Evolutionary conservation across 2,888 invertebrate genomes (phyloP), one percentile per base, ranked within the genome.

Genomic region (Malthinus seriepunctatus): DNA sequence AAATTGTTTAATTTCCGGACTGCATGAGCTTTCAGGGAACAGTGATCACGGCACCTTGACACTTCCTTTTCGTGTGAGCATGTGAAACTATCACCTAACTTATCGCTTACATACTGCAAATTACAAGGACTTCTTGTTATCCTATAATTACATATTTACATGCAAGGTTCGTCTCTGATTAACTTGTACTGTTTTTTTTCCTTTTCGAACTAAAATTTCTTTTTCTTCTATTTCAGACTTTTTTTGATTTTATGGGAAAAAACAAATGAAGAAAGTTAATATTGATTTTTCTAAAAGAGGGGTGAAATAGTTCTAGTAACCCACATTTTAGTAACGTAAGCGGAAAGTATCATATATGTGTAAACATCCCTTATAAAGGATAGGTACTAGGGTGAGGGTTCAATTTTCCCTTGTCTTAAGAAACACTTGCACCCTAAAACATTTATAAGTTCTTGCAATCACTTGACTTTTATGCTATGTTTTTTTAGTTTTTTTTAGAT

Each of bases 1-100:
- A 75, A 76, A 75, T 75, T 73, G 73, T 73, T 70, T 74, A 74
- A 75, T 75, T 75, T 76, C 75, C 75, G 72, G 73, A 65, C 66
- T 73, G 70, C 71, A 70, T 71, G 72, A 67, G 59, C 61, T 53
- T 55, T 53, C 60, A 56, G 60, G 56, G 51, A 56, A 61, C 60
- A 56, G 60, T 52, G 51, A 61, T 56, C 65, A 66, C 63, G 65
- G 61, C 61, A 66, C 56, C 62, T 66, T 60, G 63, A 62, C 64
- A 67, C 67, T 64, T 67, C 63, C 62, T 61, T 57, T 54, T 67
- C 64, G 67, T 64, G 67, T 68, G 65, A 66, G 60, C 65, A 64
- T 68, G 56, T 67, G 67, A 65, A 68, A 66, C 63, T 61, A 67
- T 63, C 60, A 60, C 63, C 64, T 55, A 61, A 56, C 49, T 64